Percentiles rank a stretch among this genome's conserved stretches.
Evolutionary conservation across 2,888 invertebrate species (phyloP).

Genomic region (Yponomeuta evonymella): DNA sequence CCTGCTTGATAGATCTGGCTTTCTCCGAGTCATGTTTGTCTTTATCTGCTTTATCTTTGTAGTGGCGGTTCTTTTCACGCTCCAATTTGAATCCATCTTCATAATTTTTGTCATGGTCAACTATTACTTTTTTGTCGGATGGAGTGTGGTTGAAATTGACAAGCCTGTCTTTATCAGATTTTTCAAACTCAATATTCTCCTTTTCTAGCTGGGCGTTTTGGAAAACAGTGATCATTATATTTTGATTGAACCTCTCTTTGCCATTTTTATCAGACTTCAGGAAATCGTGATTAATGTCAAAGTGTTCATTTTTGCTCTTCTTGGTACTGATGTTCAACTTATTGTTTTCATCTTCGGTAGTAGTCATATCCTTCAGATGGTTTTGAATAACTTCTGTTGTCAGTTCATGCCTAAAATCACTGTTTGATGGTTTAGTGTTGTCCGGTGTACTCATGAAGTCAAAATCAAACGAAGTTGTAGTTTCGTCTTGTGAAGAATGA

Average conservation of each 20-base stretch:
- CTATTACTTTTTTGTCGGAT: constrained; percentile 36
- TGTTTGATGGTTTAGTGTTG: constrained; percentile 2
- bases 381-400: constrained; percentile 3
- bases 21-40: constrained; percentile 41
- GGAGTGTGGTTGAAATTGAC: constrained; percentile 28
- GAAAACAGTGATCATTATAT: constrained; percentile 31
- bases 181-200: constrained; percentile 66
- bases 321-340: constrained; percentile 15
- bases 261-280: constrained; percentile 44
- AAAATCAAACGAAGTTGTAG: constrained; percentile 25
- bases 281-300: constrained; percentile 25
- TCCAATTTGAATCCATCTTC: constrained; percentile 58
- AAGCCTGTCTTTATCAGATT: constrained; percentile 57
- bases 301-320: constrained; percentile 32
- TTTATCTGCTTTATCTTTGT: constrained; percentile 48
- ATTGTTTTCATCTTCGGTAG: constrained; percentile 17
- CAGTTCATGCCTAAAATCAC: neutral
- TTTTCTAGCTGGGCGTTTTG: constrained; percentile 51
- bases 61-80: constrained; percentile 51
- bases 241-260: constrained; percentile 43
- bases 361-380: constrained; percentile 21
- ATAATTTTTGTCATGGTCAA: constrained; percentile 52
- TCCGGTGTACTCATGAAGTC: neutral
- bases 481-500: constrained; percentile 11
- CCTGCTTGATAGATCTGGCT: constrained; percentile 38